Conservation (phyloP, 2,113 vertebrate genomes). For the Mormoops blainvillei region DNA sequence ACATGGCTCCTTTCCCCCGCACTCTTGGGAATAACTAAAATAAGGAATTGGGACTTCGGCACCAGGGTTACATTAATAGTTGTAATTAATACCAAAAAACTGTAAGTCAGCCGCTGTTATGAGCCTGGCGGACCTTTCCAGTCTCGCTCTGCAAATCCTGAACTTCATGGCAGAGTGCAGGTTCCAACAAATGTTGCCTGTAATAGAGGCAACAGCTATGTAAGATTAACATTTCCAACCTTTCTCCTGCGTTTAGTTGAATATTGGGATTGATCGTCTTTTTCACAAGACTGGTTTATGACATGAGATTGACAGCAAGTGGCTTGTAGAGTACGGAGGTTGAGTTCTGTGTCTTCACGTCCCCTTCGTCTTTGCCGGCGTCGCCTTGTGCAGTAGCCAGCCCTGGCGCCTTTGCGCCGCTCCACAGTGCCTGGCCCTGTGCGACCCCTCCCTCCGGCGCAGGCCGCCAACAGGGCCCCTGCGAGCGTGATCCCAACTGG, state of each 20-base stretch:
- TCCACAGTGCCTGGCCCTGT: rapidly evolving
- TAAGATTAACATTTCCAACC: not conserved
- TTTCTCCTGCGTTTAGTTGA: not conserved
- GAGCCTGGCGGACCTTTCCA: not conserved
- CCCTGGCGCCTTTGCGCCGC: too few species aligned
- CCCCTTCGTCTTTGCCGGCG: not conserved
- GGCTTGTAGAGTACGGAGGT: not conserved
- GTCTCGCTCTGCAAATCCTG: not conserved
- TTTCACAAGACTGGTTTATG: not conserved
- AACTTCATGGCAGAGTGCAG: not conserved
- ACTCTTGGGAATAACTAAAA: conserved; percentile 29
- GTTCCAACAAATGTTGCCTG: not conserved
- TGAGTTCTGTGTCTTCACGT: not conserved
- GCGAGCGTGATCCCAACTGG: too few species aligned
- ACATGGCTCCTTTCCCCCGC: not conserved
- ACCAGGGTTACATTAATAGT: not conserved
- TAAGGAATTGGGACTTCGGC: not conserved
- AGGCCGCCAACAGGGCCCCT: too few species aligned
- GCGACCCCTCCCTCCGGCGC: too few species aligned
- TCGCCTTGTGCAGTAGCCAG: not conserved
- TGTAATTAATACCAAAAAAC: conserved; percentile 2
- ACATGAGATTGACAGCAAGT: not conserved
- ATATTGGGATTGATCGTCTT: not conserved
- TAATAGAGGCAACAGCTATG: not conserved
- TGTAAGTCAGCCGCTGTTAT: not conserved